Evolutionary conservation across 2,888 invertebrate species (phyloP), one percentile per base, ranked within the genome.

Genomic region (Acanthosepion pharaonis): DNA sequence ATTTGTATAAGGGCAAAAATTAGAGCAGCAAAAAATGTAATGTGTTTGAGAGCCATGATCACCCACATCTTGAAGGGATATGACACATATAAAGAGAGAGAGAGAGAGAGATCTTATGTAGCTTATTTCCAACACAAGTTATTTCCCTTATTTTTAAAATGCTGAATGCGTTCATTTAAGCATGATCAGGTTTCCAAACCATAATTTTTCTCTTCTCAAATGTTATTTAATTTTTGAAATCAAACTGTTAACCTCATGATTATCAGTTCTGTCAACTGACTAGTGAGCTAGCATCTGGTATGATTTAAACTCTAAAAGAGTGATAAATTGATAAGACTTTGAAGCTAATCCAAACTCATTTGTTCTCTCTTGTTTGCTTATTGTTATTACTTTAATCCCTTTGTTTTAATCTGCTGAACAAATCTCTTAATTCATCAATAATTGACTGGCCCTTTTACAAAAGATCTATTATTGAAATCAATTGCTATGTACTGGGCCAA

Each of bases 321-420:
- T 78, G n/a, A 78, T 78, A 78, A 78, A 78, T 78, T 78, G 78
- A 78, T 78, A 78, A 78, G 78, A 78, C 33, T 78, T 78, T 78
- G 78, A 78, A 78, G 78, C 33, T 78, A 78, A 78, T 78, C 78
- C 78, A 78, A 78, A 78, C 33, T 78, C 78, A 78, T 78, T 78
- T 78, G 78, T 78, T 78, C n/a, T 78, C 78, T 78, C 78, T n/a
- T 78, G 78, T 78, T 78, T 78, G 78, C 78, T 33, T n/a, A 15
- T 33, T 78, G 78, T 78, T 78, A 33, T 78, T 78, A 78, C 78
- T 78, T 78, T 78, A 78, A 78, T 78, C 78, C 78, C 15, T 78
- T 78, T 78, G 78, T 78, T 78, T 78, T 78, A 78, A 78, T 78
- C 78, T 78, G n/a, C 78, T n/a, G 78, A 78, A 78, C 78, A 78